Evolutionary conservation across 2,888 invertebrate genomes (phyloP), one percentile per base, ranked within the genome.

Genomic region (Galerucella calmariensis): DNA sequence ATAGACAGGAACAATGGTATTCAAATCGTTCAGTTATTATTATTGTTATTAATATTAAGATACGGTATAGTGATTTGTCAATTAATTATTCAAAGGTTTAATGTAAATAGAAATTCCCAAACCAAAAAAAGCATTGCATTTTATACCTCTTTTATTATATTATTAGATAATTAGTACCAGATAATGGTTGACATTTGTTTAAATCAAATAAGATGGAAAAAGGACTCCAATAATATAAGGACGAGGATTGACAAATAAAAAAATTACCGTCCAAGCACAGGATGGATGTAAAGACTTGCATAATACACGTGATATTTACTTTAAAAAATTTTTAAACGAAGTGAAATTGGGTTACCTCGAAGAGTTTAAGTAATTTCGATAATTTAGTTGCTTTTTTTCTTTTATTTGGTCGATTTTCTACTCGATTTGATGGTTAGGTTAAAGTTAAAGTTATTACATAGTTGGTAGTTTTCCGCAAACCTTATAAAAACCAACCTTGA

Each of bases 181-280:
- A 61, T 35, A 20, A 56, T 56, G 20, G n/a, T 41, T 62, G 62
- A 62, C 41, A 61, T 61, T 61, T 61, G 35, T 12, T 27, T 59
- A 27, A 11, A 14, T 27, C 11, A 2, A 61, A 61, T 61, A 35
- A 35, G 27, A 24, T 27, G 51, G 35, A 12, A n/a, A 69, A 69
- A 59, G 14, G 16, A 20, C 16, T 48, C 51, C 35, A 48, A 16
- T n/a, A 69, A 20, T 24, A 58, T 27, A 58, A 59, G 51, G n/a
- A 65, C 51, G 70, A 65, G 20, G 63, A 48, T 44, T 56, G 14
- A 63, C 56, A 65, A 53, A 63, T 56, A 53, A 59, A 56, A 70
- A 70, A 53, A 53, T 56, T 63, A 48, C 70, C 46, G 65, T 65
- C 56, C 53, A 46, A 20, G 63, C 51, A 20, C 51, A 62, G 41